These are phyloP conservation scores for Anadara kagoshimensis DNA, from an alignment of 1,140 invertebrate species.

Conservation along the genomic window DNA sequence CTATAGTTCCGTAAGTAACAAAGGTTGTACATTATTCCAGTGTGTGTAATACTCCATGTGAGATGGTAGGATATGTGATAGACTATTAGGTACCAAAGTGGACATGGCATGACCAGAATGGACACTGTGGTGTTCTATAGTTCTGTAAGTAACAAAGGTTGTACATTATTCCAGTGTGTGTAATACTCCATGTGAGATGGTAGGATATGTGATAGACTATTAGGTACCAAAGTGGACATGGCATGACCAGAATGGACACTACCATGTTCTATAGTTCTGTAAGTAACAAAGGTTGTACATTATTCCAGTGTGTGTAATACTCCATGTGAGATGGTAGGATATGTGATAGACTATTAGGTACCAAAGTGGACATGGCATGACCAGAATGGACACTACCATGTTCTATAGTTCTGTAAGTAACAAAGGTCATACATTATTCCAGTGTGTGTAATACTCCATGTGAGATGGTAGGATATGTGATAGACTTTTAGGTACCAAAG, in stretches of 20 bases:
- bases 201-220: constrained; percentile 80
- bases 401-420: constrained; percentile 55
- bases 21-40: constrained; percentile 87
- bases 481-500: constrained; percentile 77
- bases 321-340: constrained; percentile 81
- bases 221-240: constrained; percentile 77
- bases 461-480: constrained; percentile 81
- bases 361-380: constrained; percentile 77
- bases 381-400: constrained; percentile 32
- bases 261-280: constrained; percentile 50
- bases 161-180: constrained; percentile 86
- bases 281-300: no score
- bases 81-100: constrained; percentile 77
- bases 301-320: constrained; percentile 90
- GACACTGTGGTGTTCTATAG: constrained; percentile 45
- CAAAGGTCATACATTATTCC: constrained; percentile 85
- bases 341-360: constrained; percentile 79
- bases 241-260: constrained; percentile 54
- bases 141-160: no score
- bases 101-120: constrained; percentile 73
- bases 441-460: constrained; percentile 88
- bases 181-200: constrained; percentile 85
- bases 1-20: constrained; percentile 53
- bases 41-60: constrained; percentile 89
- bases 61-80: constrained; percentile 78